phyloP scores from a whole-genome alignment of 2,888 invertebrate species.

The Athripsodes cinereus region DNA sequence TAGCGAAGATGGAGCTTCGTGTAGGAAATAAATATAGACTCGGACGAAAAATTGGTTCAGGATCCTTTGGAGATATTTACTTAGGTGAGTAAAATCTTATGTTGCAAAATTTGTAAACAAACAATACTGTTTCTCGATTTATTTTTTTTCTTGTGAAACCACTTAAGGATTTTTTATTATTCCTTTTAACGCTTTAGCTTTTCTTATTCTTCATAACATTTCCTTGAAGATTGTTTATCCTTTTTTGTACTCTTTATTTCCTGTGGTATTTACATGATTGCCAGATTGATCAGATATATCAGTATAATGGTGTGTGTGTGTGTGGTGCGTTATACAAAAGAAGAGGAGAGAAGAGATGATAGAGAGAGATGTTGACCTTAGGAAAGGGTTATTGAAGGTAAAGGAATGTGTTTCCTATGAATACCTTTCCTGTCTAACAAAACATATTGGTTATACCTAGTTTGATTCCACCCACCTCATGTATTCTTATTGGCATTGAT shows the following conservation, averaged over 20 bases:
- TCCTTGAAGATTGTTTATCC: not conserved
- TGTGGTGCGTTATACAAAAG: not conserved
- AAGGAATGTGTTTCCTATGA: not conserved
- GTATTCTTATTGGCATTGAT: too few species aligned
- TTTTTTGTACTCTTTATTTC: not conserved
- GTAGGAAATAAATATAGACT: constrained; percentile 98
- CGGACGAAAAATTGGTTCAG: constrained; percentile 97
- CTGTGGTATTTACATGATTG: not conserved
- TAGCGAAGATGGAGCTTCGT: constrained; percentile 74
- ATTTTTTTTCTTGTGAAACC: constrained; percentile 6
- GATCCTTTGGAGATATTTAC: constrained; percentile 99
- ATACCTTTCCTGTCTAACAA: too few species aligned
- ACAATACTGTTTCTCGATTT: constrained; percentile 14
- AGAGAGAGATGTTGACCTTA: not conserved
- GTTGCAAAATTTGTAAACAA: constrained; percentile 19
- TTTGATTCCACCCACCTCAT: too few species aligned
- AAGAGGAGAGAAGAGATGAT: not conserved
- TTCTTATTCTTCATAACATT: not conserved
- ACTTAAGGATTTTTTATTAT: too few species aligned
- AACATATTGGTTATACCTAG: too few species aligned
- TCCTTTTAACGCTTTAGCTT: too few species aligned
- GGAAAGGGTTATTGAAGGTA: not conserved
- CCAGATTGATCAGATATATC: not conserved
- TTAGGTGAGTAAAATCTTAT: constrained; percentile 61
- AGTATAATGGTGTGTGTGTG: not conserved